phyloP scores from a whole-genome alignment of 2,113 vertebrate genomes.

The Rhinichthys klamathensis region DNA sequence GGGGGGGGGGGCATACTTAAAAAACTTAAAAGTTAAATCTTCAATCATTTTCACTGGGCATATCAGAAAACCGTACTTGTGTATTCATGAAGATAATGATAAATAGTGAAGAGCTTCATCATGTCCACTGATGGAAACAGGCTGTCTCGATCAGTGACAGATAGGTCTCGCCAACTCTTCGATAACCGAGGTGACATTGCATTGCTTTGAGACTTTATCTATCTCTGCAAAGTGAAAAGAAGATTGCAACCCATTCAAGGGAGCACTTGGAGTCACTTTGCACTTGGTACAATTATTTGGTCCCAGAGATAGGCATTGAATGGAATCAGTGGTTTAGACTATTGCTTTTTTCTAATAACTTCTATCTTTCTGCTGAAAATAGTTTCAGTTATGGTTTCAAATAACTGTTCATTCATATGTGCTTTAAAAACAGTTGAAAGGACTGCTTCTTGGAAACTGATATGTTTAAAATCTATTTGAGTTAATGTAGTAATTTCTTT shows the following conservation, averaged over 20 bases:
- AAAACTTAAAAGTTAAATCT: neutral
- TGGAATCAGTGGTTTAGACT: neutral
- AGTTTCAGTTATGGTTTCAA: neutral
- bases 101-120: neutral
- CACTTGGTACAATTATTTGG: slow-evolving; percentile 2
- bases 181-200: slow-evolving; percentile 3
- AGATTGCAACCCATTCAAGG: slow-evolving; percentile 8
- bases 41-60: neutral
- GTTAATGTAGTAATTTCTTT: neutral
- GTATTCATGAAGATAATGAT: neutral
- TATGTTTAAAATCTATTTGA: neutral
- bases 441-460: neutral
- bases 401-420: neutral
- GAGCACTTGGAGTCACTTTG: slow-evolving; percentile 6
- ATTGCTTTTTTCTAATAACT: neutral
- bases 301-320: neutral
- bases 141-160: neutral
- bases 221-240: neutral
- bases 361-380: neutral
- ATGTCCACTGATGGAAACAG: neutral
- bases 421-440: neutral
- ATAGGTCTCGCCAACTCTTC: slow-evolving; percentile 20
- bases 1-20: too few relatives aligned
- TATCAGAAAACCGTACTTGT: neutral
- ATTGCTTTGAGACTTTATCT: slow-evolving; percentile 27